Conservation (phyloP, 2,888 invertebrate species). For the Thereva unica region DNA sequence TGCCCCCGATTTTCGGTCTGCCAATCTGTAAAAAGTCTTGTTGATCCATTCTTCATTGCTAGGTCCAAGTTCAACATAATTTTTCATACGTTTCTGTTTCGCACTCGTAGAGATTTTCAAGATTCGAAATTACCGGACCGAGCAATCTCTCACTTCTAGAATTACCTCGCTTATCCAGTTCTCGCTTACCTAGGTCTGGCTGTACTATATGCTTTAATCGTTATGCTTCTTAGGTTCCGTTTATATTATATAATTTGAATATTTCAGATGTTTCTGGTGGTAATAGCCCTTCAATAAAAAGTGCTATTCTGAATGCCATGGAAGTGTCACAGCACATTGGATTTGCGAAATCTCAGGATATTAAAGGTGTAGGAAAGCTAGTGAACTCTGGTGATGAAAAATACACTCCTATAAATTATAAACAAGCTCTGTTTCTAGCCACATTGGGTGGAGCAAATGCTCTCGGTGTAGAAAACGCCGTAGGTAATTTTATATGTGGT, state of each 20-base stretch:
- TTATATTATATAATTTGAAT: background rate
- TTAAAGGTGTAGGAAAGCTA: constrained; percentile 42
- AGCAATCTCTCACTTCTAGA: too few species aligned
- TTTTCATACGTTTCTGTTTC: too few species aligned
- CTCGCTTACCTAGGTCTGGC: too few species aligned
- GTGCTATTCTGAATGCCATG: constrained; percentile 73
- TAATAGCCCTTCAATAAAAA: constrained; percentile 73
- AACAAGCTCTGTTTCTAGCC: constrained; percentile 80
- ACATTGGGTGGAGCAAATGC: constrained; percentile 88
- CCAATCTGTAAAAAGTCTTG: too few species aligned
- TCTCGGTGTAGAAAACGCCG: constrained; percentile 69
- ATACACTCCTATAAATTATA: constrained; percentile 66
- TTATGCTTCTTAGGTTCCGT: too few species aligned
- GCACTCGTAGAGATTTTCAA: too few species aligned
- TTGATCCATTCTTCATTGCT: too few species aligned
- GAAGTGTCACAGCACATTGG: constrained; percentile 73
- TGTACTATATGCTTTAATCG: too few species aligned
- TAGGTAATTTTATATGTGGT: constrained; percentile 79
- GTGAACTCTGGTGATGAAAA: constrained; percentile 37
- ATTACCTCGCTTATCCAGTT: too few species aligned
- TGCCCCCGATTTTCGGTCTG: too few species aligned
- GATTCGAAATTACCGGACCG: too few species aligned
- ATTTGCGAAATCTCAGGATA: constrained; percentile 58
- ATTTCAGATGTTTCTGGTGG: constrained; percentile 81
- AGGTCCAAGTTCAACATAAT: too few species aligned